Evolutionary conservation across 2,797 vertebrate genomes (phyloP), one percentile per base, ranked within the genome.

Genomic region (Microctenopoma steveboyesi): DNA sequence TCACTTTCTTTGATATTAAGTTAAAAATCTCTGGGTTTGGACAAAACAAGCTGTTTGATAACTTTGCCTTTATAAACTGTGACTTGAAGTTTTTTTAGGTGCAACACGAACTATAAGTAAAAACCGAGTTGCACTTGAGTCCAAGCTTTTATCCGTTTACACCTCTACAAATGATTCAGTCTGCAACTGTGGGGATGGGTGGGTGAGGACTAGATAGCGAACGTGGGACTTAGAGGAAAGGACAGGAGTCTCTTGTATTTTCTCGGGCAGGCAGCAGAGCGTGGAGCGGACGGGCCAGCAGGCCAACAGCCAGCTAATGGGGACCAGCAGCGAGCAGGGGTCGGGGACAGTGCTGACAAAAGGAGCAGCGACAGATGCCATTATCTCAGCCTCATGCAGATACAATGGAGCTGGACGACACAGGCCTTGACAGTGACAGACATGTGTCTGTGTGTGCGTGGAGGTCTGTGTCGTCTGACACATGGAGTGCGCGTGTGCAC

Each of bases 321-420:
- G 89, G 88, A 87, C 83, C 87, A 87, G 81, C 91, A 86, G 90
- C 45, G 91, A 85, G 84, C 84, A 86, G 88, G 76, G 87, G 88
- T 87, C 71, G 63, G 70, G 82, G 84, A 84, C 82, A 64, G 66
- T 54, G 37, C 79, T 90, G 89, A 92, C 92, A 91, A 91, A 93
- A 92, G 88, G 88, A 91, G 88, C 91, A 88, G 88, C 84, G 92
- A 90, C 92, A 92, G 89, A 92, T 91, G 90, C 92, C 91, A 93
- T 93, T 93, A 92, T 93, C 91, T 92, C 88, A 92, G 86, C 86
- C 85, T 88, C 86, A 90, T 91, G 87, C 87, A 93, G 89, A 92
- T 88, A 92, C 88, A 90, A 88, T 85, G 69, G 87, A 80, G 66
- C 86, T 61, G 88, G 88, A 88, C 86, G 69, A 76, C 84, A 71